Evolutionary conservation across 2,888 invertebrate genomes (phyloP), one percentile per base, ranked within the genome.

Genomic region (Eristalinus sepulchralis): DNA sequence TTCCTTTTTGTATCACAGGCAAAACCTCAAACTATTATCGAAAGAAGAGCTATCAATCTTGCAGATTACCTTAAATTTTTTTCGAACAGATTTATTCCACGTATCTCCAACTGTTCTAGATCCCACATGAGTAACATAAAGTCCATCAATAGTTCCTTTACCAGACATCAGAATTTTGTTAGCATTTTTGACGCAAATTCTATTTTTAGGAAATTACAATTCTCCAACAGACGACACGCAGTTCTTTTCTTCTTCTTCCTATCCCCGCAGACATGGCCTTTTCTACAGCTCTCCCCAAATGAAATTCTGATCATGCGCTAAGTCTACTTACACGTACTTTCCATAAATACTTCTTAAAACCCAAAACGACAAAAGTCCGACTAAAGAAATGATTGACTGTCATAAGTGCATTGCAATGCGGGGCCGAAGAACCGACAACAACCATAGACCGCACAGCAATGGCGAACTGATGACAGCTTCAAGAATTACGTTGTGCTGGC

Each of bases 321-420:
- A 84, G 63, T 80, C 84, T 84, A 80, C 84, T 84, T 84, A 84
- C 80, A 84, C 80, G 84, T 84, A 72, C 62, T 80, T 84, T 84
- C 76, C 76, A 80, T 84, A 84, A 80, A 71, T 84, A 76, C 76
- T 84, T 80, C 36, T 79, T 60, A 71, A 83, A 83, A 84, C 64
- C 79, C 47, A 84, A 84, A 79, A 79, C 73, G n/a, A 73, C 72
- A 33, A 78, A 70, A 47, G 47, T 47, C 47, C 17, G 33, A n/a
- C 31, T 31, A 57, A 55, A 34, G 8, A 67, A 62, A 67, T 80
- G 71, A 76, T 84, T 63, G 84, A 71, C 76, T 76, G 78, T 84
- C 84, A 84, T 84, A 80, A 71, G 70, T 78, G 78, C 78, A 79
- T 20, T 72, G 63, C 57, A 39, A 17, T 57, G 17, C 39, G 13